These are phyloP conservation scores for Pterocles gutturalis DNA, from an alignment of 2,113 vertebrate genomes.

Conservation along the genomic window DNA sequence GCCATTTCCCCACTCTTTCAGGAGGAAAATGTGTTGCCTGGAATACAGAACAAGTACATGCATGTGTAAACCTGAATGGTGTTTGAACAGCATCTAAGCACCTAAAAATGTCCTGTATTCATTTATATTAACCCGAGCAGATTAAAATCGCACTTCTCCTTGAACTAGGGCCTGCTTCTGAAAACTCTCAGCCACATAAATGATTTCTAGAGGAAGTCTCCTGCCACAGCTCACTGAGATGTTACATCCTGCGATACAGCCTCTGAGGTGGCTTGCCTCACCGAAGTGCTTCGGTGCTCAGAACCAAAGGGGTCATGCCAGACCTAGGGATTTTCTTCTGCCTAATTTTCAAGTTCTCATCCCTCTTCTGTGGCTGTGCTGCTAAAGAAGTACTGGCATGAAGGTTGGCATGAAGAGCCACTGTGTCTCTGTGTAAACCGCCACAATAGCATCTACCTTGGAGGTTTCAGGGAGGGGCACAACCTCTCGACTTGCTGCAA, in stretches of 20 bases:
- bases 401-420: not conserved
- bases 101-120: not conserved
- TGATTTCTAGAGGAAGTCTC: not conserved
- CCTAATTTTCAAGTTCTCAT: not conserved
- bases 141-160: not conserved
- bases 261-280: not conserved
- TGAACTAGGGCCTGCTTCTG: not conserved
- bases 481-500: not conserved
- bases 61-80: not conserved
- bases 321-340: not conserved
- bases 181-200: not conserved
- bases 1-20: not conserved
- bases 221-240: not conserved
- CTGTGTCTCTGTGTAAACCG: not conserved
- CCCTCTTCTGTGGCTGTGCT: fast-evolving
- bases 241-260: not conserved
- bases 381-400: not conserved
- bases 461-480: not conserved
- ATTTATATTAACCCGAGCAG: not conserved
- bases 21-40: not conserved
- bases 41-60: not conserved
- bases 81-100: not conserved
- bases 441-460: not conserved
- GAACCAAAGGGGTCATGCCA: not conserved
- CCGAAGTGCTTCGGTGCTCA: fast-evolving